A percentile compares a stretch with the other conserved stretches of the same genome.
Conservation (phyloP, 92 coral and sea anemone genomes). For the Ricordea florida region DNA sequence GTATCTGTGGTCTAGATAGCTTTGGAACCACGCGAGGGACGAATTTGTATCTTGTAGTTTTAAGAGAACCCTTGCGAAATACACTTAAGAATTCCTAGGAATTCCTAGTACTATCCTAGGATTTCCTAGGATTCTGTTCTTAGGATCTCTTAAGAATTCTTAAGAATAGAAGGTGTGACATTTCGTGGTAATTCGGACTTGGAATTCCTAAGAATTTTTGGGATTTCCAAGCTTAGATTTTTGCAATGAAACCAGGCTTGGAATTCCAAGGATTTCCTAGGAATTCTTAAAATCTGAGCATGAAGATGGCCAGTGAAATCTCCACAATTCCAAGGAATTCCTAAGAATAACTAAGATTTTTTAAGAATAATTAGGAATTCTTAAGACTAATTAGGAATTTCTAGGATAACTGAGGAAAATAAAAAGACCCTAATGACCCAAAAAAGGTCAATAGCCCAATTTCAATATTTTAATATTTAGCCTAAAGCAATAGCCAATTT, state of each 20-base stretch:
- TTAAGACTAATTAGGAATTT: not conserved
- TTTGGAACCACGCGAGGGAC: no score
- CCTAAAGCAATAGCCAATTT: no score
- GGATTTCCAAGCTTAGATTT: not conserved
- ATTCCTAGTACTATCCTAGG: no score
- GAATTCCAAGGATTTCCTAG: not conserved
- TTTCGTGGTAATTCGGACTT: not conserved
- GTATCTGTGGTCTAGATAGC: no score
- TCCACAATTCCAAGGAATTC: not conserved
- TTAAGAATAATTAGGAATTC: not conserved
- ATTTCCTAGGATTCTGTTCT: not conserved
- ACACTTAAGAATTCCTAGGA: not conserved
- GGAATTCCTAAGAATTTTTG: not conserved
- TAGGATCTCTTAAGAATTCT: not conserved
- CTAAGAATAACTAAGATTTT: not conserved
- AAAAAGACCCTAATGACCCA: not conserved
- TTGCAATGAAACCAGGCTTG: no score
- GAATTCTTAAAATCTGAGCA: not conserved
- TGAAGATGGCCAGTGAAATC: not conserved
- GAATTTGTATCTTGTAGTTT: no score
- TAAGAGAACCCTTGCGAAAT: slow-evolving; percentile 1
- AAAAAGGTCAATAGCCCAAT: not conserved
- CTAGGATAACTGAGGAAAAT: not conserved
- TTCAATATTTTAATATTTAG: not conserved
- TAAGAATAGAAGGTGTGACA: no score